Conservation (phyloP, 2,888 invertebrate genomes). For the Orchesellides sinensis region DNA sequence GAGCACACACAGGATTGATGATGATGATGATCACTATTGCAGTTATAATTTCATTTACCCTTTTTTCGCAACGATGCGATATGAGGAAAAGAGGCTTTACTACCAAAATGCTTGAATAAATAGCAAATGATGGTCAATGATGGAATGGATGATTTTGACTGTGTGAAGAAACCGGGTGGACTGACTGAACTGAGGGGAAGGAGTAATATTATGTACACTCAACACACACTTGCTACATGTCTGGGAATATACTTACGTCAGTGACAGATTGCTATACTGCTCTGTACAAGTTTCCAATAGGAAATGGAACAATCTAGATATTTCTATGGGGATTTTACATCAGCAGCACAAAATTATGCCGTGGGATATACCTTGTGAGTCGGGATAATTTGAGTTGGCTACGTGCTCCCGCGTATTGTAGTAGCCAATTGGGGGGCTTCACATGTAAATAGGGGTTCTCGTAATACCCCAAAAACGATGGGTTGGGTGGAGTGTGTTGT, state of each 20-base stretch:
- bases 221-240: not conserved
- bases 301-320: conserved; percentile 52
- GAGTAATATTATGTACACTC: not conserved
- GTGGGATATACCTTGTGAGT: not conserved
- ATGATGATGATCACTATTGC: not conserved
- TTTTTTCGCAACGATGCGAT: not conserved
- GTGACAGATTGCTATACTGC: conserved; percentile 17
- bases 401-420: not conserved
- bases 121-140: not conserved
- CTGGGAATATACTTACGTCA: conserved; percentile 13
- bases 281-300: not conserved
- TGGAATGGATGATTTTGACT: not conserved
- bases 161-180: conserved; percentile 39
- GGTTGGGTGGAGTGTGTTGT: too few species aligned
- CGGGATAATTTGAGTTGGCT: not conserved
- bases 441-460: too few species aligned
- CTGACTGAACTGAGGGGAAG: not conserved
- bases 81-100: not conserved
- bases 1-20: not conserved
- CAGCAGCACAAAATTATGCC: not conserved
- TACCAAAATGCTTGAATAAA: conserved; percentile 26
- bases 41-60: not conserved
- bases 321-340: conserved; percentile 22
- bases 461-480: too few species aligned
- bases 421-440: not conserved